Percentiles rank a stretch among this genome's conserved stretches.
These are phyloP conservation scores for Oedothorax gibbosus DNA, from an alignment of 1,140 invertebrate genomes.

Conservation along the genomic window DNA sequence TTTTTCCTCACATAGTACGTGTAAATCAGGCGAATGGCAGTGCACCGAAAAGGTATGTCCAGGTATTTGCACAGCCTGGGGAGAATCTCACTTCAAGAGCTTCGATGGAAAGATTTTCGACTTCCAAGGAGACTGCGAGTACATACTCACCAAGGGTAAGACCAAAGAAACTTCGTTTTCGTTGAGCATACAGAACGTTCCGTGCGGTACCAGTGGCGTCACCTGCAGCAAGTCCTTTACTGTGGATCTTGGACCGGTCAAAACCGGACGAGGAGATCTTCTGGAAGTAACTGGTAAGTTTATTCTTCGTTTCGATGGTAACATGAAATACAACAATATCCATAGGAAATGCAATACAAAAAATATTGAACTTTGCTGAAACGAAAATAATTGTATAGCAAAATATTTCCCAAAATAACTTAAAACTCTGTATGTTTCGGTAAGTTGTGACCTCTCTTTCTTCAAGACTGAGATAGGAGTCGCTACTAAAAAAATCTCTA, in stretches of 20 bases:
- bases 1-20: constrained; percentile 70
- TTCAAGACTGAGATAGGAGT: no score
- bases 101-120: constrained; percentile 87
- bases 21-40: constrained; percentile 67
- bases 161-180: constrained; percentile 66
- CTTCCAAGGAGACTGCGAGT: constrained; percentile 89
- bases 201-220: constrained; percentile 86
- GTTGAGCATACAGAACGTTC: constrained; percentile 76
- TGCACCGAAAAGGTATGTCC: constrained; percentile 69
- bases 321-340: no score
- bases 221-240: constrained; percentile 88
- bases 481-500: no score
- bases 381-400: no score
- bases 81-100: constrained; percentile 87
- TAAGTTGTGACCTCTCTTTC: no score
- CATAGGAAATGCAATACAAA: no score
- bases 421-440: no score
- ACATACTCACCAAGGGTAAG: constrained; percentile 81
- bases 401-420: no score
- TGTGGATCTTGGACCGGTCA: constrained; percentile 65
- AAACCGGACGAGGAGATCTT: not conserved
- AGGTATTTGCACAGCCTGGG: constrained; percentile 83
- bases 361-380: no score
- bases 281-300: constrained; percentile 9
- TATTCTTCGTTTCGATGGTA: no score